Conservation (phyloP, 2,113 vertebrate genomes). For the Mesembrinibis cayennensis region DNA sequence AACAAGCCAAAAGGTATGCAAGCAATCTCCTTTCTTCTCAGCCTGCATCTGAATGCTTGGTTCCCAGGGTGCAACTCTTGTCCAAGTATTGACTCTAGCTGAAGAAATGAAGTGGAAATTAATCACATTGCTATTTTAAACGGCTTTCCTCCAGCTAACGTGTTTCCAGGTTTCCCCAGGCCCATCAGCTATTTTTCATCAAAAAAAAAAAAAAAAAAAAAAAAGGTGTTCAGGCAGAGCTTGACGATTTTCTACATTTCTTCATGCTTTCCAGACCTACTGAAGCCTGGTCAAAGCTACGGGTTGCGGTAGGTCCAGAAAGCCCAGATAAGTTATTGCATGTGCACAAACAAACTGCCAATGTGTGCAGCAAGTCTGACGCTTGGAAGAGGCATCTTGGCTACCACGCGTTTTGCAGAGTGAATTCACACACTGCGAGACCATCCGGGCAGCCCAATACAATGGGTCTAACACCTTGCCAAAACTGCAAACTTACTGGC, state of each 20-base stretch:
- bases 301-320: background rate
- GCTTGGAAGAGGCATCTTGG: background rate
- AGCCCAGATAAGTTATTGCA: background rate
- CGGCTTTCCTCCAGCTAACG: background rate
- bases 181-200: background rate
- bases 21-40: background rate
- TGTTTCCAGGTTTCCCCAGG: background rate
- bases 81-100: background rate
- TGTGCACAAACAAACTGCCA: background rate
- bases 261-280: background rate
- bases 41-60: background rate
- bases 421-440: background rate
- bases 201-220: background rate
- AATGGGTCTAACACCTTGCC: background rate
- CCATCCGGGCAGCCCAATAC: background rate
- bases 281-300: background rate
- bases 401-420: accelerated
- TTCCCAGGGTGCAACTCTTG: background rate
- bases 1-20: background rate
- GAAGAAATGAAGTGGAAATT: constrained; percentile 22
- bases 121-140: background rate
- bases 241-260: background rate
- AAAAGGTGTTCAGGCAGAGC: background rate
- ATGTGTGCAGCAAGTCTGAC: background rate
- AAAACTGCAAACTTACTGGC: background rate